Base-by-base conservation (phyloP, 2,888 invertebrate genomes). In the Dynastes hyllus region DNA sequence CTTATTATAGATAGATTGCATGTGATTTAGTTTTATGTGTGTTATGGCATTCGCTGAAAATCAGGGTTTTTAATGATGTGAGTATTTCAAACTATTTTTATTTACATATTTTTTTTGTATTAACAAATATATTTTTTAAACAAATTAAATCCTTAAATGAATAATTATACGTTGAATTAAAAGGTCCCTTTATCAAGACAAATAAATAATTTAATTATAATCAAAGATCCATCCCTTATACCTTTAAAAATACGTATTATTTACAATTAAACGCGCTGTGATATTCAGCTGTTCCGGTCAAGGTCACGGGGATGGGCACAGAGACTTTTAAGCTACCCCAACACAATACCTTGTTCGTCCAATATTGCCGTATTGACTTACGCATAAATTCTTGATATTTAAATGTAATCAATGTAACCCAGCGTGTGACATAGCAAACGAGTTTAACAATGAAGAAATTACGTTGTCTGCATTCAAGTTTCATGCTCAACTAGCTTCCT, bases 251-350 rank as follows among this genome's bases (percentile, higher is more conserved):
- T 37, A 37, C 5, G 32, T 37, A 37, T 5, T 37, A 37, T 37
- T 37, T 9, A 69, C 51, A 63, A 50, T 55, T n/a, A 11, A 13
- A 61, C 16, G 73, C 32, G 63, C 69, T 76, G 76, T 77, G 70
- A 78, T 80, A 77, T 79, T 78, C 82, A 82, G 83, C 83, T 81
- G 82, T 82, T 83, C 80, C 78, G 83, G 83, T 83, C 83, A 83
- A 83, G 83, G 83, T 82, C 81, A 81, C 50, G 82, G 82, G 82
- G 78, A 66, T 70, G 79, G 78, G 78, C 76, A 53, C 53, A 22
- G 61, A 55, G 45, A 40, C 58, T 75, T 75, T 61, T 61, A 61
- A 75, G 73, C 73, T 75, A 75, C 73, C 73, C 73, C 45, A 75
- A 75, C 37, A 63, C 50, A 45, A 37, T 61, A 63, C 32, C 29